Evolutionary conservation across 2,113 vertebrate genomes (phyloP).

Genomic region (Dicerorhinus sumatrensis): DNA sequence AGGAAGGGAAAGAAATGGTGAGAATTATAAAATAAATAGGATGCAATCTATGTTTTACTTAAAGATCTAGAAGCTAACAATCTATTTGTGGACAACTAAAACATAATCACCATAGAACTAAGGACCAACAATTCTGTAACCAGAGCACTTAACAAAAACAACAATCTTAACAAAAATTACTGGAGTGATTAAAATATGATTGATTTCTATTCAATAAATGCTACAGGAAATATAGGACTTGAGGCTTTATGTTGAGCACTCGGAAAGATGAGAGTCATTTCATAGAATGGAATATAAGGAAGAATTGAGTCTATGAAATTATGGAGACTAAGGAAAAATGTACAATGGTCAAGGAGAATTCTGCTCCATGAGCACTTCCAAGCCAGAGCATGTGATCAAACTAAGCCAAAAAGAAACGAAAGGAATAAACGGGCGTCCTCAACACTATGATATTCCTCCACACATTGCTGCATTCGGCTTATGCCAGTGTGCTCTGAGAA

Average conservation of each 20-base stretch:
- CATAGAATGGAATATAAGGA: background rate
- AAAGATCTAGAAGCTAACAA: background rate
- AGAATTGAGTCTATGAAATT: background rate
- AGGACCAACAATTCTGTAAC: background rate
- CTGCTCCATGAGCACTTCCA: background rate
- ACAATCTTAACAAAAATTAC: background rate
- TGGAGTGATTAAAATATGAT: background rate
- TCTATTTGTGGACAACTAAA: background rate
- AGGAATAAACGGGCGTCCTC: background rate
- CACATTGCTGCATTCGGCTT: background rate
- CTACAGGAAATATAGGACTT: background rate
- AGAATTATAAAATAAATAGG: background rate
- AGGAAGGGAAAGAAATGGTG: background rate
- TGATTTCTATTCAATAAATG: background rate
- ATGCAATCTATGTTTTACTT: background rate
- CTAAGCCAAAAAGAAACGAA: background rate
- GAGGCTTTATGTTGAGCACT: background rate
- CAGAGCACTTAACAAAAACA: background rate
- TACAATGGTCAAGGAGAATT: background rate
- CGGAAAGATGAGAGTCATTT: background rate
- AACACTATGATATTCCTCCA: accelerated
- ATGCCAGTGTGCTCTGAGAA: background rate
- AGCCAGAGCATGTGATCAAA: background rate
- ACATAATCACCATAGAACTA: background rate
- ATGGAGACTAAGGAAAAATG: background rate